phyloP scores from a whole-genome alignment of 2,113 vertebrate species.

The Nanorana parkeri region DNA sequence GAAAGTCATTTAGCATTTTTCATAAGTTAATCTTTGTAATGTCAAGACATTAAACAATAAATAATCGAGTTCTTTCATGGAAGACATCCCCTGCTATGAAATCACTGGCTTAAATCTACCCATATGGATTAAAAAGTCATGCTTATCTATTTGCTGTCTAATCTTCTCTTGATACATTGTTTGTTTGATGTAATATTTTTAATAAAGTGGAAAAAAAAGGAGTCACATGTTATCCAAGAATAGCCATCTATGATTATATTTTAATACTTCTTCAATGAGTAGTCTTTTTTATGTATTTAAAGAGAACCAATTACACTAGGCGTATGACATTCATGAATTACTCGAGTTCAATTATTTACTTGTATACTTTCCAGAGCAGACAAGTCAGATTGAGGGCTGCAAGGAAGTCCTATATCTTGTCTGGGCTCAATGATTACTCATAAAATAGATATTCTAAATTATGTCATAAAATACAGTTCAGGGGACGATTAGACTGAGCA shows the following conservation, averaged over 20 bases:
- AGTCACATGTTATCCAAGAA: conserved; percentile 58
- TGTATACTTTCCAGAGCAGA: too few species aligned
- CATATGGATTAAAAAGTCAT: conserved; percentile 64
- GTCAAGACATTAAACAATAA: conserved; percentile 63
- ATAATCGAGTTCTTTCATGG: conserved; percentile 63
- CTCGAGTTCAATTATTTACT: too few species aligned
- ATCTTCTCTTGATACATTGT: conserved; percentile 62
- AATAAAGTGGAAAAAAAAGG: conserved; percentile 59
- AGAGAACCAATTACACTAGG: too few species aligned
- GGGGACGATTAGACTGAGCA: too few species aligned
- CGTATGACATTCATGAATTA: too few species aligned
- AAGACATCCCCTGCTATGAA: conserved; percentile 60
- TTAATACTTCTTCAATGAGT: conserved; percentile 62
- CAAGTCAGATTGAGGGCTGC: too few species aligned
- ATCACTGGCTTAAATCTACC: conserved; percentile 65
- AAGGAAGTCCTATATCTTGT: too few species aligned
- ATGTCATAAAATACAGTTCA: too few species aligned
- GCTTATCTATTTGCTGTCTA: conserved; percentile 65
- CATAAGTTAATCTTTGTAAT: conserved; percentile 56
- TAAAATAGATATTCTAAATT: too few species aligned
- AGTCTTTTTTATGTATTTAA: conserved; percentile 12
- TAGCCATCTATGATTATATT: conserved; percentile 60
- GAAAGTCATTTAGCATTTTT: conserved; percentile 57
- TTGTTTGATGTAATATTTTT: conserved; percentile 63
- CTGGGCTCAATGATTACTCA: too few species aligned